Evolutionary conservation across 2,113 vertebrate species (phyloP).

Genomic region (Polypterus senegalus): DNA sequence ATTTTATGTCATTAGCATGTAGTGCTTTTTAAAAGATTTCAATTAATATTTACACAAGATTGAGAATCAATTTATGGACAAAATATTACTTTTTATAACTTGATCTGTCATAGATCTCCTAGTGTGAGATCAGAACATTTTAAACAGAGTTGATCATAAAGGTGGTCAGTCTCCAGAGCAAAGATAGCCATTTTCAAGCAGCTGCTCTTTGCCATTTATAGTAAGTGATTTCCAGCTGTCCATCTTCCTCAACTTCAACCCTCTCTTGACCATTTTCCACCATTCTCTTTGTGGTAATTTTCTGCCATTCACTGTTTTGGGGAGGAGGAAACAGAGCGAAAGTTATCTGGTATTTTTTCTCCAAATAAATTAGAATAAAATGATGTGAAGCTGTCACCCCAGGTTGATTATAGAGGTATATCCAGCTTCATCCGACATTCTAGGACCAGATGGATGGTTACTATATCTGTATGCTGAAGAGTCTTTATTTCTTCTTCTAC

Average conservation of each 20-base stretch:
- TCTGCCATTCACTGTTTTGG: constrained; percentile 31
- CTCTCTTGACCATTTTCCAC: constrained; percentile 65
- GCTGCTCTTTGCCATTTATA: constrained; percentile 52
- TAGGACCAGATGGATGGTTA: not conserved
- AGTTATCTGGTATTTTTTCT: constrained; percentile 11
- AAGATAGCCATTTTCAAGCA: not conserved
- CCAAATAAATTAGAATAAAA: not conserved
- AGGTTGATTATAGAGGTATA: constrained; percentile 13
- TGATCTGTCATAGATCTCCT: too few species aligned
- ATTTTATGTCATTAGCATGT: too few species aligned
- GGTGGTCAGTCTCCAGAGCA: too few species aligned
- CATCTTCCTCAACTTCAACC: constrained; percentile 69
- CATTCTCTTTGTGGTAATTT: constrained; percentile 45
- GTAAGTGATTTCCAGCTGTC: constrained; percentile 56
- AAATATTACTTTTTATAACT: too few species aligned
- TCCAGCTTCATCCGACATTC: not conserved
- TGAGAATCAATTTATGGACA: too few species aligned
- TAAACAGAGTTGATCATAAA: too few species aligned
- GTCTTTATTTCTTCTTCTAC: too few species aligned
- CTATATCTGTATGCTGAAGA: constrained; percentile 1
- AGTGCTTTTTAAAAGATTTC: too few species aligned
- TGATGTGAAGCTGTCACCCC: constrained; percentile 24
- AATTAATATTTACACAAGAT: too few species aligned
- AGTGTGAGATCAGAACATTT: too few species aligned
- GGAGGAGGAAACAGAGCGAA: constrained; percentile 32